Evolutionary conservation across 2,113 vertebrate species (phyloP), one percentile per base, ranked within the genome.

Genomic region (Spea bombifrons): DNA sequence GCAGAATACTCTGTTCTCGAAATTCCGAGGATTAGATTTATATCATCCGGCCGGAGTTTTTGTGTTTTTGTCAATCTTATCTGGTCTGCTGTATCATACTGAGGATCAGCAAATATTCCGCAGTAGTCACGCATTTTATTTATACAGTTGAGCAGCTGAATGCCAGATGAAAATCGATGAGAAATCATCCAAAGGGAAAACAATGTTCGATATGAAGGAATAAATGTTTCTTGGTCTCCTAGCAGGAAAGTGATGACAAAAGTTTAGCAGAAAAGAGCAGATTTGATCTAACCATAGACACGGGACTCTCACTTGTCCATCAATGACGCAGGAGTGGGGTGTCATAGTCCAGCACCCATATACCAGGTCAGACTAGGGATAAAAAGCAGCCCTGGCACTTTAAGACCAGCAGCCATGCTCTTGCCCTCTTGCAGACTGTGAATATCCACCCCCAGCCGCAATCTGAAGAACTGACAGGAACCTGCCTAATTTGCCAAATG

Each of bases 61-160:
- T 30, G 30, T 30, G 55, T 9, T 59, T 53, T 59, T 59, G 55
- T 59, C 55, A 9, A 59, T 59, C 4, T 59, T 4, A 59, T 59
- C 10, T 59, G 3, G 1, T 59, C 4, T 4, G 55, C 12, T 53
- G 47, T 8, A 49, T 74, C 59, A 30, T 16, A 48, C n/a, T 44
- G 63, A 13, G 64, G 10, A 75, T 2, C 43, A 13, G 16, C 8
- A 49, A 46, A 17, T 30, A 52, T 61, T 63, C 47, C 10, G 61
- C 10, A 61, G 45, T 46, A 46, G 44, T 64, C 48, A 50, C 49
- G 65, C 64, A 66, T 75, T 75, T 75, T 66, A 52, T 53, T 30
- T 30, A 1, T 30, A 30, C 30, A 30, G 30, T 30, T 44, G n/a
- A 63, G 10, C 12, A 48, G 45, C 66, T 9, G 16, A 77, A 61